Evolutionary conservation across 2,113 vertebrate species (phyloP).

Genomic region (Lonchura striata): DNA sequence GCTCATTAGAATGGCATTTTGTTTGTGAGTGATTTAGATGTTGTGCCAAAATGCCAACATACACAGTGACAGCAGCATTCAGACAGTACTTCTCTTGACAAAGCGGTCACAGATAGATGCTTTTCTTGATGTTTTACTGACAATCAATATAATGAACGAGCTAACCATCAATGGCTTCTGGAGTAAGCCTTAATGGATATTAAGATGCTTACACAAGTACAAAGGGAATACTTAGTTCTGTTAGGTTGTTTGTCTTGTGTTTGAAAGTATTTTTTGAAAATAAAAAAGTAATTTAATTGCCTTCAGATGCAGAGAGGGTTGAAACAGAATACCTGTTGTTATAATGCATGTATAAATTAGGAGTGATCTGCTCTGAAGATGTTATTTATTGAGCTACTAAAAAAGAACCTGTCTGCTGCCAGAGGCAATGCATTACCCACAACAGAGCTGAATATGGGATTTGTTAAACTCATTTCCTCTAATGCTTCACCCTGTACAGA

Average conservation of each 20-base stretch:
- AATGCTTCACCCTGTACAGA: background rate
- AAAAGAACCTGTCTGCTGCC: background rate
- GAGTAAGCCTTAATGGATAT: background rate
- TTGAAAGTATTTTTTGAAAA: background rate
- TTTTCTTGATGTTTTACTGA: conserved; percentile 17
- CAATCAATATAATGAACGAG: conserved; percentile 43
- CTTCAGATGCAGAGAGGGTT: background rate
- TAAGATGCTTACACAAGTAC: background rate
- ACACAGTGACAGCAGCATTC: background rate
- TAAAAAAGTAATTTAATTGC: background rate
- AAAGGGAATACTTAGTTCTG: background rate
- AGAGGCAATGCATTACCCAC: background rate
- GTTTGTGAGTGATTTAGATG: conserved; percentile 24
- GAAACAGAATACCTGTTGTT: conserved; percentile 6
- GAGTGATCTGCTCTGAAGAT: background rate
- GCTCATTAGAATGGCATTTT: background rate
- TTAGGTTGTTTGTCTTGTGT: background rate
- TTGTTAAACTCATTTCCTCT: background rate
- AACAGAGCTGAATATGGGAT: background rate
- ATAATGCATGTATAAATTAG: background rate
- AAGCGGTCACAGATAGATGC: background rate
- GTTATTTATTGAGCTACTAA: background rate
- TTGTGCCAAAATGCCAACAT: background rate
- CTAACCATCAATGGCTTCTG: background rate
- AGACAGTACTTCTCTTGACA: background rate